A percentile compares a stretch with the other conserved stretches of the same genome.
phyloP scores from a whole-genome alignment of 2,888 invertebrate species.

The Andricus curvator region DNA sequence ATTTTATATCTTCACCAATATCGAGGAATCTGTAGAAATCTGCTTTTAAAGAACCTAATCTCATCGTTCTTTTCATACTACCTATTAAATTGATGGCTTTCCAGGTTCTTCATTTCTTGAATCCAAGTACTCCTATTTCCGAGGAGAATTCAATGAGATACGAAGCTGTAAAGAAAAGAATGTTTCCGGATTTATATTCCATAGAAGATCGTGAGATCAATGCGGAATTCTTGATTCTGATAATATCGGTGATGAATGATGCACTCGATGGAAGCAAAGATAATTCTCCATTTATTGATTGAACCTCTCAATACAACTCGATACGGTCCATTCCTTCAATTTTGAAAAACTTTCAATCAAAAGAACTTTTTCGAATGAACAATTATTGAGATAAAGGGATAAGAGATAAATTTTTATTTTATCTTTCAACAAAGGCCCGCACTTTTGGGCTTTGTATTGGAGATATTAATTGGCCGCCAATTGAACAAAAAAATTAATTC shows the following conservation, averaged over 20 bases:
- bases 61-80: constrained; percentile 41
- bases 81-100: constrained; percentile 60
- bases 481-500: no score
- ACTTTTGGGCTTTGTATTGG: no score
- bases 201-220: constrained; percentile 1
- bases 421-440: no score
- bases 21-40: constrained; percentile 40
- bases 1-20: constrained; percentile 18
- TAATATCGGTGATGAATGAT: constrained; percentile 22
- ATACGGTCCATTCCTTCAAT: no score
- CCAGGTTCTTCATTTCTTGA: constrained; percentile 33
- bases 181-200: constrained; percentile 28
- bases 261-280: background rate
- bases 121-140: constrained; percentile 39
- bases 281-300: constrained; percentile 17
- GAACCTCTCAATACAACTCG: background rate
- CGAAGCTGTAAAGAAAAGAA: constrained; percentile 29
- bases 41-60: constrained; percentile 44
- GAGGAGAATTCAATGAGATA: constrained; percentile 18
- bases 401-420: no score
- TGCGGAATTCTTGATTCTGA: constrained; percentile 1
- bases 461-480: no score
- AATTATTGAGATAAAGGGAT: no score
- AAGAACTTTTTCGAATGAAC: no score
- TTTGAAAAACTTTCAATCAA: no score